Conservation (phyloP, 2,888 invertebrate species). For the Monopis laevigella region DNA sequence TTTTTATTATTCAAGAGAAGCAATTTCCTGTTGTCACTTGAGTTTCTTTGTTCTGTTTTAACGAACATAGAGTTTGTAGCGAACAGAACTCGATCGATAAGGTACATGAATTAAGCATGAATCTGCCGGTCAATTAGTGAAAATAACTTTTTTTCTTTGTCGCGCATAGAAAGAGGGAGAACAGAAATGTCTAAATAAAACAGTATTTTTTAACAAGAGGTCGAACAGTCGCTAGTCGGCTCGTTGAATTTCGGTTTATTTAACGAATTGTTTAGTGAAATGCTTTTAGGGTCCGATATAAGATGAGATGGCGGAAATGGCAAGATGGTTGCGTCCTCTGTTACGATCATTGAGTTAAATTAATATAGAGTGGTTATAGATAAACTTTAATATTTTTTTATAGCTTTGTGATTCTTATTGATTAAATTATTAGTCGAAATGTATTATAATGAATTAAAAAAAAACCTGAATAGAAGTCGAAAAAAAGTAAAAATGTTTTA, state of each 20-base stretch:
- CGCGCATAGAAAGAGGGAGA: conserved; percentile 1
- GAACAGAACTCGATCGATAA: conserved; percentile 9
- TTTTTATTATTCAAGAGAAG: not conserved
- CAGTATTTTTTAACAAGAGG: conserved; percentile 5
- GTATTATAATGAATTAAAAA: too few relatives aligned
- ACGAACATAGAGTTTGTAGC: conserved; percentile 6
- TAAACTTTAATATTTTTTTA: too few relatives aligned
- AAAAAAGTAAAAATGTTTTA: too few relatives aligned
- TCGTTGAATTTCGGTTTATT: conserved; percentile 2
- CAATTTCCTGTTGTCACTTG: not conserved
- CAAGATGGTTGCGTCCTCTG: conserved; percentile 2
- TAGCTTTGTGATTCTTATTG: too few relatives aligned
- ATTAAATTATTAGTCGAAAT: too few relatives aligned
- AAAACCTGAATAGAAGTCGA: too few relatives aligned
- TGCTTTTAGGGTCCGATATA: conserved; percentile 5
- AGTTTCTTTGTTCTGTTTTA: not conserved
- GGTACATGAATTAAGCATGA: conserved; percentile 11
- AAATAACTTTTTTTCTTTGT: conserved; percentile 12
- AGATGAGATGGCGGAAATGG: conserved; percentile 3
- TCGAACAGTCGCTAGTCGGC: conserved; percentile 8
- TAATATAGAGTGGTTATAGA: too few relatives aligned
- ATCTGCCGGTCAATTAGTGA: conserved; percentile 10
- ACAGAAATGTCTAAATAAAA: conserved; percentile 9
- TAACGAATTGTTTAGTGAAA: conserved; percentile 9
- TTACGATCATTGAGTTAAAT: conserved; percentile 3